Conservation (phyloP, 2,113 vertebrate genomes). For the Lamprotornis superbus region DNA sequence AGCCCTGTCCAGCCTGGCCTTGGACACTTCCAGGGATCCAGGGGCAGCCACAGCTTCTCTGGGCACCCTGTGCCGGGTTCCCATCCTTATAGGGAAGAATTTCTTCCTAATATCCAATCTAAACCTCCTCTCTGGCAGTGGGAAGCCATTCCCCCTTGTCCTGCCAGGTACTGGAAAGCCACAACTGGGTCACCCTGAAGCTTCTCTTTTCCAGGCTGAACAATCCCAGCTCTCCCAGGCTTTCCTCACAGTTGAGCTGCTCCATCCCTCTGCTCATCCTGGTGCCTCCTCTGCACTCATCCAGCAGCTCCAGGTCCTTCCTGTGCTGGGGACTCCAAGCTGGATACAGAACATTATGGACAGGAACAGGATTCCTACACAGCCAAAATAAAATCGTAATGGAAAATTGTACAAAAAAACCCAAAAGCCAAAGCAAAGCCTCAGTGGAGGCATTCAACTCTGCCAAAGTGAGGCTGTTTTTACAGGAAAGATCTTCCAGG, state of each 20-base stretch:
- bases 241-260: not conserved
- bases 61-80: not conserved
- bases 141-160: not conserved
- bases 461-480: not conserved
- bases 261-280: not conserved
- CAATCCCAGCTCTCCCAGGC: not conserved
- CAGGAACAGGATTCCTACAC: not conserved
- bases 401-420: not conserved
- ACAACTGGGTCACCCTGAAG: fast-evolving
- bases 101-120: not conserved
- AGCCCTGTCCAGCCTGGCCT: fast-evolving
- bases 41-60: not conserved
- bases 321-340: not conserved
- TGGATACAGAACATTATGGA: not conserved
- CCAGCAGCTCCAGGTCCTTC: not conserved
- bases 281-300: not conserved
- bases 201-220: not conserved
- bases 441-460: not conserved
- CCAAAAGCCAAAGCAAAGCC: not conserved
- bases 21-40: not conserved
- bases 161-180: not conserved
- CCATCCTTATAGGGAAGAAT: not conserved
- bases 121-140: not conserved
- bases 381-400: not conserved
- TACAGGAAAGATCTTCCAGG: not conserved